Percentiles rank a stretch among this genome's conserved stretches.
phyloP scores from a whole-genome alignment of 2,888 invertebrate species.

The Ditula angustiorana region DNA sequence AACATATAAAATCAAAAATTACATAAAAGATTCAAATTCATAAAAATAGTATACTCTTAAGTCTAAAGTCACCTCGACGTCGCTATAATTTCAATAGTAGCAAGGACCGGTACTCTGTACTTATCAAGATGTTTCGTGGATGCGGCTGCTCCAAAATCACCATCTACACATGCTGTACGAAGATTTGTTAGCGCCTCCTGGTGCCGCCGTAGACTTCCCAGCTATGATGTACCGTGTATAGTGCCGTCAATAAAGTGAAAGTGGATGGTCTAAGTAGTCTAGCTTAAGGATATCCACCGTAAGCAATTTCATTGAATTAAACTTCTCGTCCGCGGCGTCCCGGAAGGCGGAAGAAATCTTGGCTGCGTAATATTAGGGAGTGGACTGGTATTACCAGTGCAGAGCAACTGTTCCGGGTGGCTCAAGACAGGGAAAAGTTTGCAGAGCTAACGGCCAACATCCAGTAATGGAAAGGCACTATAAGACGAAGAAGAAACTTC shows the following conservation, averaged over 20 bases:
- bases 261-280: no score
- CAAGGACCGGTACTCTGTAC: neutral
- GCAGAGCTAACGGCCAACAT: no score
- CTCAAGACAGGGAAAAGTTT: no score
- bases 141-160: constrained; percentile 7
- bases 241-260: constrained; percentile 17
- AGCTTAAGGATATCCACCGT: no score
- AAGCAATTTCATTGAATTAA: no score
- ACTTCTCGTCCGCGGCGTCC: no score
- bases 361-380: no score
- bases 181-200: neutral
- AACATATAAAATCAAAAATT: constrained; percentile 7
- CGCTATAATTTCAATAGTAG: constrained; percentile 12
- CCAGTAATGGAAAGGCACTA: no score
- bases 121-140: constrained; percentile 13
- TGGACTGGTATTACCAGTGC: no score
- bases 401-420: no score
- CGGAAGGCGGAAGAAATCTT: no score
- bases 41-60: constrained; percentile 1
- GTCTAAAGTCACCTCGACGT: constrained; percentile 1
- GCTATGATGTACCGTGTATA: constrained; percentile 1
- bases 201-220: neutral
- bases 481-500: no score
- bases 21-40: neutral
- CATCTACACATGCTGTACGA: constrained; percentile 16